Evolutionary conservation across 64 coral and sea anemone genomes (phyloP).

Genomic region (Stichodactyla mertensii): DNA sequence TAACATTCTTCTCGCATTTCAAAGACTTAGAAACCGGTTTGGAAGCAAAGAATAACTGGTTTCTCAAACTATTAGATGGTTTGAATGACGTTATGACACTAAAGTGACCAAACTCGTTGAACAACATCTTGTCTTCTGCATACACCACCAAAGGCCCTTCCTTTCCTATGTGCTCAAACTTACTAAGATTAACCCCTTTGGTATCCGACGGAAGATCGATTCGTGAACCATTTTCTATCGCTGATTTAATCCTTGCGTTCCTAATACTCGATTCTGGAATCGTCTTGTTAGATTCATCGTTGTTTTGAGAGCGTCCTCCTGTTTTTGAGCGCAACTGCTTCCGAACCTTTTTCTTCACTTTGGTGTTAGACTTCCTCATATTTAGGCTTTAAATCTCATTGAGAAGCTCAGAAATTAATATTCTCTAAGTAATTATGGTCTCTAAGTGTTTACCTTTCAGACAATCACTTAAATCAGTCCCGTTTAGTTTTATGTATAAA

Average conservation of each 20-base stretch:
- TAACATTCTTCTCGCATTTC: neutral
- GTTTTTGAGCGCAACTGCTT: neutral
- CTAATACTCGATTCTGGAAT: constrained; percentile 21
- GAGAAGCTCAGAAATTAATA: neutral
- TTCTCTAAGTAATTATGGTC: neutral
- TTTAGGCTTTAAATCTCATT: neutral
- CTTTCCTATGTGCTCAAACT: constrained; percentile 80
- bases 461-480: neutral
- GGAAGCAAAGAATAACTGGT: constrained; percentile 79
- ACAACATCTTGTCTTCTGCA: constrained; percentile 24
- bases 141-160: constrained; percentile 68
- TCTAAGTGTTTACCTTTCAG: neutral
- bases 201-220: constrained; percentile 48
- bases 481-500: neutral
- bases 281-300: neutral
- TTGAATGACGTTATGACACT: constrained; percentile 66
- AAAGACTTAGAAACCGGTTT: neutral
- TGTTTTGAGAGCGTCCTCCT: neutral
- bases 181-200: constrained; percentile 56
- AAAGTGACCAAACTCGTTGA: constrained; percentile 33
- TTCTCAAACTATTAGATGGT: constrained; percentile 56
- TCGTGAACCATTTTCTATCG: constrained; percentile 78
- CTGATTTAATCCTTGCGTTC: constrained; percentile 67
- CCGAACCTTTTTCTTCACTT: constrained; percentile 2
- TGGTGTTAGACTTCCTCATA: neutral